Base-by-base conservation (phyloP, 92 coral and sea anemone species). In the Porites cylindrica region DNA sequence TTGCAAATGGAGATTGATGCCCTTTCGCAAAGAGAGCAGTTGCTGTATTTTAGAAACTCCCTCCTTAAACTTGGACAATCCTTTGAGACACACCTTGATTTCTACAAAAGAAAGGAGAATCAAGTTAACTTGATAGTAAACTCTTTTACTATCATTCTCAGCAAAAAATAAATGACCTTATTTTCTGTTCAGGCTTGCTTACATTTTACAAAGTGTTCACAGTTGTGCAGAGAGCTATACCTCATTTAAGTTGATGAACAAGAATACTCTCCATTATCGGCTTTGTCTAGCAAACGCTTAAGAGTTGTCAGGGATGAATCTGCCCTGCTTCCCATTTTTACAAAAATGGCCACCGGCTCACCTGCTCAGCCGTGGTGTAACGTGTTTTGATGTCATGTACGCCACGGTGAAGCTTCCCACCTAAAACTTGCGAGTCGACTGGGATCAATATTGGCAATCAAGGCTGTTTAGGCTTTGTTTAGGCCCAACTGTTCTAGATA, bases 311-410 rank as follows among this genome's bases (percentile, higher is more conserved):
- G 24, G 24, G 24, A 23, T 23, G 1, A 23, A 23, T 69, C 53
- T 69, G 26, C 50, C 74, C 74, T 26, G 74, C 14, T 24, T 29
- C 74, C 6, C 50, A 69, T 69, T 69, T 29, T 69, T 69, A 69
- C 73, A 69, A 69, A 69, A 69, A 69, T 69, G 74, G 74, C 74
- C 16, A 69, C 74, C 19, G 52, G 74, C 50, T 29, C 16, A 69
- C 74, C 19, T 21, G 74, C 50, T 29, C 17, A 9, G 74, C 20
- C 20, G 69, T 65, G 24, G 24, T 23, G 24, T 23, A 23, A 69
- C 18, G 74, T 26, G 71, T 24, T 66, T 66, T 66, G 11, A 66
- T 10, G 10, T 66, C 71, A 66, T 66, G 71, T 23, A 66, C 11
- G 71, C 26, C 32, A 66, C 71, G 3, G 24, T 66, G 26, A 66